Conservation (phyloP, 2,113 vertebrate species). For the Charina bottae region DNA sequence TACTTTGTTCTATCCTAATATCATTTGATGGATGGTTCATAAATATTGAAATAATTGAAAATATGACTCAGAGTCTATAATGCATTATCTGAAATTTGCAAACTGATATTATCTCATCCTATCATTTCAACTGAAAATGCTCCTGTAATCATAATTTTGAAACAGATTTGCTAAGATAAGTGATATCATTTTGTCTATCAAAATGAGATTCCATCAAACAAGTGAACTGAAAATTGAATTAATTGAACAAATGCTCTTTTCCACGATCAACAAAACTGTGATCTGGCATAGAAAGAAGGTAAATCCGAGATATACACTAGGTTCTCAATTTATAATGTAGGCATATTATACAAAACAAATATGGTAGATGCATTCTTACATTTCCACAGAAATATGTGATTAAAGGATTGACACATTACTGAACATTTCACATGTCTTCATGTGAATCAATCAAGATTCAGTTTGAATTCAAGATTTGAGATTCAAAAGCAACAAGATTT, state of each 20-base stretch:
- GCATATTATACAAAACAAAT: background rate
- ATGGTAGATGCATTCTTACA: background rate
- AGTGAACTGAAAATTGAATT: conserved; percentile 12
- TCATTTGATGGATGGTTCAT: background rate
- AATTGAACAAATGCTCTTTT: background rate
- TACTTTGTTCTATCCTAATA: background rate
- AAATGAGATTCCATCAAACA: background rate
- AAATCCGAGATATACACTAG: background rate
- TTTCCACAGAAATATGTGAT: background rate
- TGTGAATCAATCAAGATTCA: background rate
- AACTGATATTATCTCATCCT: background rate
- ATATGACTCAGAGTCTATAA: background rate
- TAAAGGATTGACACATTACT: background rate
- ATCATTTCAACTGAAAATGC: background rate
- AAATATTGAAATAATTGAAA: background rate
- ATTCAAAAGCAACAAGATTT: background rate
- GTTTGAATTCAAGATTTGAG: background rate
- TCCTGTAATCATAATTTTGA: conserved; percentile 7
- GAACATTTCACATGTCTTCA: background rate
- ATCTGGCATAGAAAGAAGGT: background rate
- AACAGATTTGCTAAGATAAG: background rate
- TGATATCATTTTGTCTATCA: background rate
- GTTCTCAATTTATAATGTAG: background rate
- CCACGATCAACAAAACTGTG: background rate
- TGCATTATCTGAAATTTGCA: background rate